Percentiles rank a stretch among this genome's conserved stretches.
Evolutionary conservation across 2,888 invertebrate genomes (phyloP).

Genomic region (Tetanocera ferruginea): DNA sequence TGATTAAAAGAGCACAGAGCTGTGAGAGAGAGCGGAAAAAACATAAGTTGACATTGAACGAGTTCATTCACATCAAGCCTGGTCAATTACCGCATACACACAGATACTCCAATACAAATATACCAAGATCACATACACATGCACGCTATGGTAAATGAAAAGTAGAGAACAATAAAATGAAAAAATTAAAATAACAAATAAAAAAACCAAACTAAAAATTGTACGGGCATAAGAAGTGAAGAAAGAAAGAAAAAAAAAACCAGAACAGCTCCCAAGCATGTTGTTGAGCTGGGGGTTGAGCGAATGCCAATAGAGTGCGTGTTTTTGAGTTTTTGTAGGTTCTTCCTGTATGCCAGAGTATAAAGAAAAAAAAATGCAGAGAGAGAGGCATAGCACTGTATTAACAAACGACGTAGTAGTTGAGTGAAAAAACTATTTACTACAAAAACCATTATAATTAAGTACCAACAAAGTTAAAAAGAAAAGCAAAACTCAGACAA

Average conservation of each 20-base stretch:
- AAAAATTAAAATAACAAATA: slow-evolving; percentile 40
- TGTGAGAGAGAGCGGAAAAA: neutral
- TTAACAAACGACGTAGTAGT: neutral
- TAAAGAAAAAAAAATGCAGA: neutral
- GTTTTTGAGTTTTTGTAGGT: no score
- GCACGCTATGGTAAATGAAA: slow-evolving; percentile 20
- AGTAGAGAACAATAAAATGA: slow-evolving; percentile 5
- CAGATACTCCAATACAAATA: neutral
- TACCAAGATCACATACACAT: slow-evolving; percentile 26
- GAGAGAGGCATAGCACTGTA: neutral
- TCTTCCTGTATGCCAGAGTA: no score
- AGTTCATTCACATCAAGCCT: slow-evolving; percentile 70
- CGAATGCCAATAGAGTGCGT: no score
- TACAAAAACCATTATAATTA: no score
- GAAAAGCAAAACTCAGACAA: no score
- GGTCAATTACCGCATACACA: slow-evolving; percentile 59
- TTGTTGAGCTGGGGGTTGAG: no score
- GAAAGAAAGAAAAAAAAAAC: neutral
- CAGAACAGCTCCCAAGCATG: slow-evolving; percentile 2
- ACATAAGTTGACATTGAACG: slow-evolving; percentile 69
- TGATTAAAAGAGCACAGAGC: neutral
- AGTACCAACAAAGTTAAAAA: no score
- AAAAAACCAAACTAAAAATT: slow-evolving; percentile 43
- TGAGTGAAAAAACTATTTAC: no score
- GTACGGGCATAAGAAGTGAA: neutral